Evolutionary conservation across 2,113 vertebrate genomes (phyloP), one percentile per base, ranked within the genome.

Genomic region (Carassius gibelio): DNA sequence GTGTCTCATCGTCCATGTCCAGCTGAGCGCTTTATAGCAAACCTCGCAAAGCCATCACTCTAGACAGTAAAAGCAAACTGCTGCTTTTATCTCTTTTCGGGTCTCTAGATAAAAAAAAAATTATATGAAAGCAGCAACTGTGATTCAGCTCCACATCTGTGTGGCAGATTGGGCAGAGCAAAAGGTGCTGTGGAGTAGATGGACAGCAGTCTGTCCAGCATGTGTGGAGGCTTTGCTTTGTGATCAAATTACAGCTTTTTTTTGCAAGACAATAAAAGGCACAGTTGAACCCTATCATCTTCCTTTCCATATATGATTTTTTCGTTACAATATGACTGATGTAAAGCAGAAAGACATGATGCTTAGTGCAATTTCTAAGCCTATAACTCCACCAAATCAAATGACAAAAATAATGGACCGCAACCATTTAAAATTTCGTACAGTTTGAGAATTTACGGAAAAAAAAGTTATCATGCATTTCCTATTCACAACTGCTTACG

Each of bases 21-120:
- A 68, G 79, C 66, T 52, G 71, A 90, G 38, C 57, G 30, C 87
- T 91, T 92, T 86, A 90, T 71, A 45, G 84, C 10, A 62, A 82
- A 89, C 8, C 89, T 89, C 64, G 79, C 86, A 90, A 89, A 92
- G 84, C 83, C 88, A 88, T 91, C 88, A 89, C 57, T 82, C 48
- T 50, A 19, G 71, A 26, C 80, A 72, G 80, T 89, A 81, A 87
- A 88, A 85, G 50, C 36, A 72, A 26, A 68, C 71, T 87, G 55
- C 68, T 17, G 23, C 78, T 83, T 81, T 85, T 87, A 89, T 88
- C 80, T 81, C 61, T 68, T 26, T 76, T 64, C 69, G 76, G 34
- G 42, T 83, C 87, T 34, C 72, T 14, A 85, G 76, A 88, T 82
- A 85, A 85, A 79, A 84, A 84, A 30, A 30, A n/a, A n/a, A n/a